Base-by-base conservation (phyloP, 2,888 invertebrate species). In the Protodeltote pygarga region DNA sequence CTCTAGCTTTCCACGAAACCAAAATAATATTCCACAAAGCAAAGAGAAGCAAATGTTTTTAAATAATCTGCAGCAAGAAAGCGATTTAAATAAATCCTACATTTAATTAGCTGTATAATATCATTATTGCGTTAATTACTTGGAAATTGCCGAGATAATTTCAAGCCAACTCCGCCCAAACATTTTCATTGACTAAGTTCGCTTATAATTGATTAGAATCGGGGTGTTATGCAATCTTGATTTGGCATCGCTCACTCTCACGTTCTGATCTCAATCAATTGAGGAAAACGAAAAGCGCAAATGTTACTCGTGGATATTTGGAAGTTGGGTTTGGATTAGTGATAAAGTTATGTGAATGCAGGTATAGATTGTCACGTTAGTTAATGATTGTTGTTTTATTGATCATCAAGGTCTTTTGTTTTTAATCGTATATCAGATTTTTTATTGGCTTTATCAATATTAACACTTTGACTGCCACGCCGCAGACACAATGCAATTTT, bases 231-330 rank as follows among this genome's bases (percentile, higher is more conserved):
- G 42, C 54, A 45, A 62, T 68, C 71, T 70, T 64, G 60, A 68
- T 67, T 58, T 55, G 54, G 54, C 71, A 68, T 68, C 61, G 61
- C 67, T 68, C 67, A 71, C 60, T 65, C 61, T 41, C 57, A 64
- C 64, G 54, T 55, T 44, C 46, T 44, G 40, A 39, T 70, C 53
- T 57, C 57, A 61, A 71, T 71, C 68, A 60, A 45, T 63, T 40
- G 39, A 67, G 70, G 68, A 66, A 70, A 70, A 70, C 48, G 57
- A 51, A 62, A 63, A 32, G 42, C 32, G 40, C 41, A 53, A 51
- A 51, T 50, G 44, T 52, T 48, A 52, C 48, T 34, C 19, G 23
- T 35, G 16, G 34, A 46, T 50, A 53, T 24, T 51, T 51, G 15
- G 38, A 27, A 45, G 33, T 29, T 34, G n/a, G 9, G 3, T 45